Percentiles rank a stretch among this genome's conserved stretches.
Evolutionary conservation across 1,140 invertebrate species (phyloP).

Genomic region (Temnothorax longispinosus): DNA sequence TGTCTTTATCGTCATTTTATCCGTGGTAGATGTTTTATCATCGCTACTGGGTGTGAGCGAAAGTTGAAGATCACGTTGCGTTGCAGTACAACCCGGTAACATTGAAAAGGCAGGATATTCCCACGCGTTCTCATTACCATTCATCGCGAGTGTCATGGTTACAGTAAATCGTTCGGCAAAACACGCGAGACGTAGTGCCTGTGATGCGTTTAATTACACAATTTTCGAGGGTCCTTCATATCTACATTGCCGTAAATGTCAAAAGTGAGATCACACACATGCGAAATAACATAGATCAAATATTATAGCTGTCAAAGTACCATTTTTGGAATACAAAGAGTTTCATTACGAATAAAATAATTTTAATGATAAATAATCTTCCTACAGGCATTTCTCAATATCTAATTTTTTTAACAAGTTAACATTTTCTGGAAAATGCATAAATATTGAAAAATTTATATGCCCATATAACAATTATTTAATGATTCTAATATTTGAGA

Average conservation of each 20-base stretch:
- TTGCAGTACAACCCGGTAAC: not conserved
- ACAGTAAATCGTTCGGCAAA: constrained; percentile 32
- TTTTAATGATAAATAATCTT: not conserved
- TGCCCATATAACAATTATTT: not conserved
- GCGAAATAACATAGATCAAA: not conserved
- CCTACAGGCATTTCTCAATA: too few species aligned
- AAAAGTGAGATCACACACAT: not conserved
- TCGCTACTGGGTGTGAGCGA: not conserved
- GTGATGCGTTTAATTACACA: constrained; percentile 10
- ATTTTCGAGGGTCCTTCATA: constrained; percentile 13
- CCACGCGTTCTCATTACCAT: constrained; percentile 41
- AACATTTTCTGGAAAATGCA: not conserved
- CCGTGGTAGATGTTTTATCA: not conserved
- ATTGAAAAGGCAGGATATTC: constrained; percentile 53
- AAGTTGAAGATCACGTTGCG: not conserved
- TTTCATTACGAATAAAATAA: not conserved
- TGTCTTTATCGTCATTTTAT: constrained; percentile 2
- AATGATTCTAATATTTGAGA: not conserved
- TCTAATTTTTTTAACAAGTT: not conserved
- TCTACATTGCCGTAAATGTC: not conserved
- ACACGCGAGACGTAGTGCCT: not conserved
- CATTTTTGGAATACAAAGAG: not conserved
- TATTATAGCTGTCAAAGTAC: not conserved
- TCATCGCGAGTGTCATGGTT: constrained; percentile 41
- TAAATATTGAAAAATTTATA: not conserved